These are phyloP conservation scores for Mythimna albipuncta DNA, from an alignment of 2,888 invertebrate species.

Conservation along the genomic window DNA sequence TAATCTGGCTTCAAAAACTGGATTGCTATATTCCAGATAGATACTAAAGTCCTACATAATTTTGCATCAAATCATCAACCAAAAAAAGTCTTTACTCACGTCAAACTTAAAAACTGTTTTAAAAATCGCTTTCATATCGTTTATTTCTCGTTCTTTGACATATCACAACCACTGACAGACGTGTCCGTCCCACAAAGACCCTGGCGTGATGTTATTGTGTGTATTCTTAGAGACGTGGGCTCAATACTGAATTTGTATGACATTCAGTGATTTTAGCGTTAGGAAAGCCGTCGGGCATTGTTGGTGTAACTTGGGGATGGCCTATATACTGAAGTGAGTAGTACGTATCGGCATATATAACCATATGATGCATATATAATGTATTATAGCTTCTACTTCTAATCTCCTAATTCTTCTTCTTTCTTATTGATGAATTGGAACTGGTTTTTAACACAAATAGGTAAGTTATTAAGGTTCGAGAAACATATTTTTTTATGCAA, in stretches of 20 bases:
- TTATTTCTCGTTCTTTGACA: slow-evolving; percentile 16
- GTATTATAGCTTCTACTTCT: neutral
- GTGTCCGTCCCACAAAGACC: slow-evolving; percentile 57
- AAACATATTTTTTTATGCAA: no score
- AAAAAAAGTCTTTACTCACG: neutral
- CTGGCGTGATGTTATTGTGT: slow-evolving; percentile 52
- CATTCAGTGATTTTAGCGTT: slow-evolving; percentile 38
- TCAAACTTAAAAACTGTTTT: neutral
- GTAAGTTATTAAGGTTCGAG: neutral
- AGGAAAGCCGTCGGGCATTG: slow-evolving; percentile 13
- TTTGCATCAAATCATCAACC: neutral
- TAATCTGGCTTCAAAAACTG: neutral
- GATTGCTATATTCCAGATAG: neutral
- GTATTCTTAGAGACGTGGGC: slow-evolving; percentile 50
- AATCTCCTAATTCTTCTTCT: no score
- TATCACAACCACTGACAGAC: slow-evolving; percentile 36
- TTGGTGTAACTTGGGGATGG: neutral
- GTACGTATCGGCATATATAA: neutral
- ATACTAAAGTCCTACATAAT: neutral
- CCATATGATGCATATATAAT: neutral
- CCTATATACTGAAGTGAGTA: slow-evolving; percentile 7
- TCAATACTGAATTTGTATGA: slow-evolving; percentile 46
- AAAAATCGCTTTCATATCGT: neutral
- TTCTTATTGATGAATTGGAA: neutral
- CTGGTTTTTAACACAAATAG: neutral